These are phyloP conservation scores for Cephus spinipes DNA, from an alignment of 2,888 invertebrate species.

Conservation along the genomic window DNA sequence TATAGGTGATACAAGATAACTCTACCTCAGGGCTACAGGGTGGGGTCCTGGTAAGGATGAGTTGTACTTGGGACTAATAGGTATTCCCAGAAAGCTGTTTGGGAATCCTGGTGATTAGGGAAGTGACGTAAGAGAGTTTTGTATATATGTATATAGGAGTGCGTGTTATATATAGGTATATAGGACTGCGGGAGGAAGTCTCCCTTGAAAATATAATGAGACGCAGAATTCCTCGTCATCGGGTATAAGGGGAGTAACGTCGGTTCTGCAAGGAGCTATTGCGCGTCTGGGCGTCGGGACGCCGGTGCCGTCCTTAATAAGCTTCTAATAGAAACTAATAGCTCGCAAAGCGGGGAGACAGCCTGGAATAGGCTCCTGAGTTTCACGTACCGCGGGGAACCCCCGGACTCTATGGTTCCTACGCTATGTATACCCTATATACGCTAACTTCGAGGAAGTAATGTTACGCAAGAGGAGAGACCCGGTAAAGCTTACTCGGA, in stretches of 20 bases:
- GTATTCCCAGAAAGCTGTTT: neutral
- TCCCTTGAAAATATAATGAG: slow-evolving; percentile 1
- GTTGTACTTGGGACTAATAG: neutral
- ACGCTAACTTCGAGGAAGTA: neutral
- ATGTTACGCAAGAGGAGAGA: neutral
- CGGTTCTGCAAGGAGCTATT: neutral
- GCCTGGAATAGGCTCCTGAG: neutral
- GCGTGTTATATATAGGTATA: too few relatives aligned
- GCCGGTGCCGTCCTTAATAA: slow-evolving; percentile 10
- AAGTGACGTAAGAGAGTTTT: neutral
- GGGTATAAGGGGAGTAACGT: neutral
- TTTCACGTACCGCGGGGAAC: neutral
- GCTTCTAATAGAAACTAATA: slow-evolving; percentile 20
- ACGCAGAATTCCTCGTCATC: neutral
- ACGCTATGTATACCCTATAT: neutral
- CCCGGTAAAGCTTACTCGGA: neutral
- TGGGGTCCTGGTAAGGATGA: neutral
- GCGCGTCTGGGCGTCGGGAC: neutral
- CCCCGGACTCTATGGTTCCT: neutral
- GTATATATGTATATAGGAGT: too few relatives aligned
- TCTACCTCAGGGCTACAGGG: too few relatives aligned
- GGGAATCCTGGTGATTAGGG: neutral
- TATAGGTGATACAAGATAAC: neutral
- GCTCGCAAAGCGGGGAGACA: slow-evolving; percentile 5
- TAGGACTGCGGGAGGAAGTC: neutral